Conservation (phyloP, 2,797 vertebrate species). For the Sternarchorhynchus goeldii region DNA sequence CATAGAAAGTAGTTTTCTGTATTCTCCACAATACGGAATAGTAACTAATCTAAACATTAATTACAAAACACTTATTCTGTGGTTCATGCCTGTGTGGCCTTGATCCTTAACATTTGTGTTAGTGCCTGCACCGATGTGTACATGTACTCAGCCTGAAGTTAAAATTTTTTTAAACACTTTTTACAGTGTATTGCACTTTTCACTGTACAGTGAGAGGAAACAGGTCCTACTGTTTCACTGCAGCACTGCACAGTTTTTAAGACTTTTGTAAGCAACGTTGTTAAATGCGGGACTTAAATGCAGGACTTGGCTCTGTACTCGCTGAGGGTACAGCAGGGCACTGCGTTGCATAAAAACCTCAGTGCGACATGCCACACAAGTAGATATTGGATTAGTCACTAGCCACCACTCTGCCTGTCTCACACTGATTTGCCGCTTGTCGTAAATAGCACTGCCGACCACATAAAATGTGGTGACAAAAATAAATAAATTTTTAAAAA, state of each 20-base stretch:
- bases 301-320: neutral
- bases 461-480: conserved; percentile 21
- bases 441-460: conserved; percentile 42
- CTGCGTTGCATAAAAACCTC: conserved; percentile 23
- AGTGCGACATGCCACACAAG: conserved; percentile 46
- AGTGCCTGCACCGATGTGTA: conserved; percentile 42
- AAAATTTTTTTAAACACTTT: neutral
- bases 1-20: too few species aligned
- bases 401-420: conserved; percentile 35
- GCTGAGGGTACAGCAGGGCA: conserved; percentile 21
- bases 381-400: conserved; percentile 50
- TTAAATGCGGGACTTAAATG: neutral
- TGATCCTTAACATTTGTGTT: conserved; percentile 53
- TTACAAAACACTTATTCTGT: conserved; percentile 63
- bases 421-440: conserved; percentile 44
- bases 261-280: conserved; percentile 33
- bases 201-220: neutral
- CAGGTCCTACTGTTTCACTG: neutral
- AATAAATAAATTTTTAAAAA: conserved; percentile 26
- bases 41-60: conserved; percentile 68
- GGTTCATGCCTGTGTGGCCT: conserved; percentile 58
- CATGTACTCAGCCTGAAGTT: neutral
- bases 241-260: neutral
- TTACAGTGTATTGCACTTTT: conserved; percentile 8
- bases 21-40: conserved; percentile 54